phyloP scores from a whole-genome alignment of 2,888 invertebrate genomes.

The Meloe dianella region DNA sequence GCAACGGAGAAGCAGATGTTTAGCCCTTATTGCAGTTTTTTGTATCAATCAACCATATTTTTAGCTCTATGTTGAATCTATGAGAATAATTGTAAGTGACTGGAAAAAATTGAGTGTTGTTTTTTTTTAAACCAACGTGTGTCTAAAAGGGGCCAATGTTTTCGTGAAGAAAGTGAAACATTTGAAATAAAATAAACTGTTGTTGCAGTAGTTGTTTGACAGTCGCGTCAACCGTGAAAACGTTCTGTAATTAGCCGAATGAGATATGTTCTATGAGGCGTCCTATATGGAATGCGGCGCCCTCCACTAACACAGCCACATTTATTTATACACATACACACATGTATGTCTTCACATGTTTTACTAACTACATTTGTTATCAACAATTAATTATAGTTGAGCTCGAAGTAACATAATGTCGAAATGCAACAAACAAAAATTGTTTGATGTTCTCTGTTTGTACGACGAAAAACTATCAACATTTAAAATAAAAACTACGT shows the following conservation, averaged over 20 bases:
- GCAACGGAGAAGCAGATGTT: constrained; percentile 41
- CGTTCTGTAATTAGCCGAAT: constrained; percentile 58
- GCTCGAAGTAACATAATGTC: constrained; percentile 39
- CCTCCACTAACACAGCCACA: constrained; percentile 21
- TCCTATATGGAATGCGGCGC: constrained; percentile 46
- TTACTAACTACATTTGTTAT: constrained; percentile 49
- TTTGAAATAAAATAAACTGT: constrained; percentile 50
- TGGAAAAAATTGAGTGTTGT: constrained; percentile 39
- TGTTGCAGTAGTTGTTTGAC: constrained; percentile 54
- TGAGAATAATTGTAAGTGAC: constrained; percentile 53
- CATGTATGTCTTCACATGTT: constrained; percentile 44
- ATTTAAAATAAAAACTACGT: constrained; percentile 53
- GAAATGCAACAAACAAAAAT: constrained; percentile 50
- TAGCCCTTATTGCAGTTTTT: constrained; percentile 45
- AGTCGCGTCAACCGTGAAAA: constrained; percentile 56
- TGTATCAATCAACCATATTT: constrained; percentile 48
- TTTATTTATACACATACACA: constrained; percentile 16
- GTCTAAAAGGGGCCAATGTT: constrained; percentile 38
- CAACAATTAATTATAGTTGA: constrained; percentile 47
- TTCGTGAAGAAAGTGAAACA: constrained; percentile 32
- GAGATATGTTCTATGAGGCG: constrained; percentile 53
- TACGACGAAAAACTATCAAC: constrained; percentile 4
- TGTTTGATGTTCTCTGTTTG: constrained; percentile 50
- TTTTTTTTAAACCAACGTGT: constrained; percentile 40
- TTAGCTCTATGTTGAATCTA: constrained; percentile 46